Evolutionary conservation across 2,797 vertebrate genomes (phyloP), one percentile per base, ranked within the genome.

Genomic region (Hippopotamyrus pictus): DNA sequence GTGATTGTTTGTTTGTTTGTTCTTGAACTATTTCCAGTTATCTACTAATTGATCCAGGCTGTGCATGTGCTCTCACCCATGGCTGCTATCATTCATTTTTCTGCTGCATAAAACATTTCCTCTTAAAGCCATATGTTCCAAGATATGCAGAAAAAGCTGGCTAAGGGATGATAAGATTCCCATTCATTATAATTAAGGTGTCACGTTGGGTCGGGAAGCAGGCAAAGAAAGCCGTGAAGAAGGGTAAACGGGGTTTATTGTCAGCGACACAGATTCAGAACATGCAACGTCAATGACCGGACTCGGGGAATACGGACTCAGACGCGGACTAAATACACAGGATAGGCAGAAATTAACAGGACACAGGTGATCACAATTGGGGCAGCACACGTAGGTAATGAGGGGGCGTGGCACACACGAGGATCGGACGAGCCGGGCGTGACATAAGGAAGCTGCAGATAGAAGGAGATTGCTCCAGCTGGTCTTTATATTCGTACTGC

Each of bases 171-270:
- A 95, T 95, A 95, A 94, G 91, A 91, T 92, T 91, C 91, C 94
- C 92, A 94, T 94, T 86, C 93, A 94, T 93, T 94, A 89, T 94
- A 93, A 95, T 95, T 95, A 96, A 94, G 92, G 89, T n/a, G n/a
- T n/a, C n/a, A n/a, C n/a, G n/a, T n/a, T n/a, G n/a, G n/a, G n/a
- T n/a, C n/a, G n/a, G n/a, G n/a, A n/a, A n/a, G n/a, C n/a, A n/a
- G n/a, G n/a, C n/a, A n/a, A n/a, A n/a, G n/a, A n/a, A n/a, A n/a
- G n/a, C n/a, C n/a, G n/a, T n/a, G n/a, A n/a, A n/a, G n/a, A n/a
- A n/a, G n/a, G n/a, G n/a, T n/a, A n/a, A n/a, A n/a, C n/a, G n/a
- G n/a, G n/a, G n/a, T n/a, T n/a, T n/a, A n/a, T n/a, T n/a, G n/a
- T n/a, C n/a, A n/a, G n/a, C n/a, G n/a, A n/a, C n/a, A n/a, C n/a